Base-by-base conservation (phyloP, 2,113 vertebrate species). In the Dromas ardeola region DNA sequence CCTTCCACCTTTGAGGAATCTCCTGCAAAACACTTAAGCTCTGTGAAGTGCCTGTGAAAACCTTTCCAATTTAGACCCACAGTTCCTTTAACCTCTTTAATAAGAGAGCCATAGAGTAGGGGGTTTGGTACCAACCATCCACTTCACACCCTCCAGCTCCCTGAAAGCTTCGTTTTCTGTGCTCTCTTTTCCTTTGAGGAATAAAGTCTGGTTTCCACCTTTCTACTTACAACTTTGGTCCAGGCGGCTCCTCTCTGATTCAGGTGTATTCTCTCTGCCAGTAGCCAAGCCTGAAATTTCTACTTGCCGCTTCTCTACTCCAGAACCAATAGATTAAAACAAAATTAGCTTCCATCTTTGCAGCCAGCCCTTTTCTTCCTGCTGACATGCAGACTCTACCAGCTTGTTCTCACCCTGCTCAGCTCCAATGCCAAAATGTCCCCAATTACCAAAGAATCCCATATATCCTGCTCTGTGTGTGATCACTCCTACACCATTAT, bases 1-100 rank as follows among this genome's bases (percentile, higher is more conserved):
- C 96, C 92, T 96, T 96, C 95, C 95, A 96, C 95, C 95, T 98
- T 97, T 98, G 97, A 97, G 97, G 95, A 96, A 95, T 95, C 95
- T 96, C 95, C 92, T 92, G 95, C 96, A 97, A 97, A 97, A 97
- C 93, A 97, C 97, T 96, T 95, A 93, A 94, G 96, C 97, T 96
- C 96, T 97, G 97, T 97, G 97, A 97, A 96, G 96, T 96, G 96
- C 79, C 93, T 97, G 81, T 95, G 86, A 95, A 96, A 97, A 93
- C 97, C 97, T 96, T 95, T 96, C 95, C 96, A 96, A 96, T 97
- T 95, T 97, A 96, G 95, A 95, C 91, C 91, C 62, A 93, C 89
- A 79, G 95, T 94, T 95, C 95, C 97, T 96, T 95, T 96, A 95
- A 97, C 95, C 96, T 96, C 91, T 96, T 80, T 96, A 95, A 97